Evolutionary conservation across 2,888 invertebrate species (phyloP), one percentile per base, ranked within the genome.

Genomic region (Andrena hattorfiana): DNA sequence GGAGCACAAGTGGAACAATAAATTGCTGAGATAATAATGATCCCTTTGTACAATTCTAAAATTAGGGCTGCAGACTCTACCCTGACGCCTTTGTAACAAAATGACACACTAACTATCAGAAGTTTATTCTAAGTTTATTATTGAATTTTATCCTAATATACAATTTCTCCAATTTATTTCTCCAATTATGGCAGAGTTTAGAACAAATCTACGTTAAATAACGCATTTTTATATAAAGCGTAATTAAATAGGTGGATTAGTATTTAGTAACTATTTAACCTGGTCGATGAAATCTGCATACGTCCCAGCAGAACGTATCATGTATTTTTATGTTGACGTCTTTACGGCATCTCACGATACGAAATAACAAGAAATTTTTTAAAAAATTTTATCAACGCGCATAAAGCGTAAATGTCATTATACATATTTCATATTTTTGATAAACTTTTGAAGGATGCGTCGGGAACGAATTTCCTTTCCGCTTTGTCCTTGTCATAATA

Each of bases 401-500:
- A 35, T 49, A 23, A 59, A 30, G 35, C 35, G 20, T 26, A 23
- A 20, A 26, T 26, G 51, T 51, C n/a, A 60, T 35, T 42, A n/a
- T 42, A 26, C 13, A 28, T 49, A n/a, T 70, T 26, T 30, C 49
- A 75, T n/a, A 32, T 49, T 62, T 69, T 74, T 64, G 32, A 77
- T 60, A 48, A 26, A 69, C 42, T 77, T 62, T 73, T 56, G 68
- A 30, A 49, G 30, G 35, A 20, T 23, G 70, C 32, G 26, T 35
- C 63, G 59, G 42, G 59, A 62, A 59, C 26, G 28, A 26, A 64
- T 68, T 59, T 82, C 71, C 71, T 69, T 77, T 82, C 76, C 71
- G 49, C 76, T 59, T 67, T 73, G 76, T 79, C 85, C 76, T 84
- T 84, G 84, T 78, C 72, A 86, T 85, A 79, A 79, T 85, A 85